These are phyloP conservation scores for Falcaria lacertinaria DNA, from an alignment of 2,888 invertebrate species.

Conservation along the genomic window DNA sequence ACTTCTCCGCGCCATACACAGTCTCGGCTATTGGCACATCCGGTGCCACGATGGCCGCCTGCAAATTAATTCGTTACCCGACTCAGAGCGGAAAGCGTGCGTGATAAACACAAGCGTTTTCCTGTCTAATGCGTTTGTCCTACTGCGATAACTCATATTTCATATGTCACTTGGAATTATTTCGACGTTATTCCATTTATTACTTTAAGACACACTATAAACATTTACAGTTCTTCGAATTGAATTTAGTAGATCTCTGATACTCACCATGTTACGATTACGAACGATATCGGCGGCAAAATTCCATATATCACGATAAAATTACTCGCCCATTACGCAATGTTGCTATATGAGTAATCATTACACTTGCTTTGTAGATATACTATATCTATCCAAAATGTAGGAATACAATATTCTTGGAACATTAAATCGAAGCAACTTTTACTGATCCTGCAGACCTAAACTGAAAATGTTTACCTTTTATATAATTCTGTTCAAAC, in stretches of 20 bases:
- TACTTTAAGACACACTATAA: too few relatives aligned
- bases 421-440: too few relatives aligned
- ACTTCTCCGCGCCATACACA: constrained; percentile 20
- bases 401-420: too few relatives aligned
- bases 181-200: too few relatives aligned
- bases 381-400: too few relatives aligned
- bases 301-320: neutral
- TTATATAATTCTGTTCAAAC: too few relatives aligned
- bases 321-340: neutral
- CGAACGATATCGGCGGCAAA: neutral
- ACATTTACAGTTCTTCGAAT: too few relatives aligned
- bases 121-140: constrained; percentile 25
- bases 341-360: neutral
- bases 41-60: constrained; percentile 19
- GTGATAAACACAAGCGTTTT: constrained; percentile 34
- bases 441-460: too few relatives aligned
- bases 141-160: constrained; percentile 2
- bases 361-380: too few relatives aligned
- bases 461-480: too few relatives aligned
- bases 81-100: constrained; percentile 30
- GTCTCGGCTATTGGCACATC: constrained; percentile 26
- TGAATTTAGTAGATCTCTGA: too few relatives aligned
- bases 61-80: constrained; percentile 35
- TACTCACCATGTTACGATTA: too few relatives aligned
- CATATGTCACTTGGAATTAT: neutral